Evolutionary conservation across 2,888 invertebrate genomes (phyloP).

Genomic region (Meliscaeva auricollis): DNA sequence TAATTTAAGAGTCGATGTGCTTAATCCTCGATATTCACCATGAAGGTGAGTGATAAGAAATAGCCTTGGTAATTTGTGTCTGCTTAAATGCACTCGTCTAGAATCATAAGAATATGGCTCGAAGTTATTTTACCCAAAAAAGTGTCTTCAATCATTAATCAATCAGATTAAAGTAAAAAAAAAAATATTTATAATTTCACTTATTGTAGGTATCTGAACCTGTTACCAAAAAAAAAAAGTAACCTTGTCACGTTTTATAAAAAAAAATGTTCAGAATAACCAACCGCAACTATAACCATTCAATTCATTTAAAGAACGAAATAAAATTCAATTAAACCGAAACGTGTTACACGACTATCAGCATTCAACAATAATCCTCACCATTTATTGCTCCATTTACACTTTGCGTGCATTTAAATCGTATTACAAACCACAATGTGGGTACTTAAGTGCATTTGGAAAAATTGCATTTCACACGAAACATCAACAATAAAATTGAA

Average conservation of each 20-base stretch:
- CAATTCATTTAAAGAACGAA: background rate
- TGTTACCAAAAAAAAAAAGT: background rate
- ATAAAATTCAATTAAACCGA: slow-evolving; percentile 30
- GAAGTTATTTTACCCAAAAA: too few relatives aligned
- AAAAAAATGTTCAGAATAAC: background rate
- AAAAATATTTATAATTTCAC: too few relatives aligned
- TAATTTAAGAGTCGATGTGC: too few relatives aligned
- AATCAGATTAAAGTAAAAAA: too few relatives aligned
- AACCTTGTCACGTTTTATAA: slow-evolving; percentile 3
- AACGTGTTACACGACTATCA: slow-evolving; percentile 29
- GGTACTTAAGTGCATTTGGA: slow-evolving; percentile 11
- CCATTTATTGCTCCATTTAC: slow-evolving; percentile 3
- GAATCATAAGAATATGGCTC: too few relatives aligned
- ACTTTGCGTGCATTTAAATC: slow-evolving; percentile 4
- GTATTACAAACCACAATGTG: background rate
- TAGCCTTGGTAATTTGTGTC: too few relatives aligned
- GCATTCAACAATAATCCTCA: slow-evolving; percentile 7
- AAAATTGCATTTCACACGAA: slow-evolving; percentile 19
- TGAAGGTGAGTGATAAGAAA: too few relatives aligned
- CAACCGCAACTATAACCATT: background rate
- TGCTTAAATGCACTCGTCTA: too few relatives aligned
- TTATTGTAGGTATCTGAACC: too few relatives aligned
- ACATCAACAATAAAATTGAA: background rate
- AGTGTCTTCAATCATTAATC: too few relatives aligned
- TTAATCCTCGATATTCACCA: too few relatives aligned